Percentiles rank a stretch among this genome's conserved stretches.
Evolutionary conservation across 2,888 invertebrate genomes (phyloP).

Genomic region (Drosophila quasianomalipes): DNA sequence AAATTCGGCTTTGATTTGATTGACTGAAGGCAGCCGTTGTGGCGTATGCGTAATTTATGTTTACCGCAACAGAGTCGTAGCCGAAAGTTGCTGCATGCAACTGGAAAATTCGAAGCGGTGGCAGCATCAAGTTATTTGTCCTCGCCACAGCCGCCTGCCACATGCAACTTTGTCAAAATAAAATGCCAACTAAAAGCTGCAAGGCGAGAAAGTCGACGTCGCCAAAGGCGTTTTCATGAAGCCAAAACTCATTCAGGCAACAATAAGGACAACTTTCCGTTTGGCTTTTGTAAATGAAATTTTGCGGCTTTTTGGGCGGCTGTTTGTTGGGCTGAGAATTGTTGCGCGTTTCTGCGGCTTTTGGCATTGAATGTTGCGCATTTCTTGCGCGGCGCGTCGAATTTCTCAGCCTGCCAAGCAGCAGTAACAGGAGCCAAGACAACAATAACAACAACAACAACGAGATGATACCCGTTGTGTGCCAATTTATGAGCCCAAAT

Average conservation of each 20-base stretch:
- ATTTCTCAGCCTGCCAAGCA: conserved; percentile 31
- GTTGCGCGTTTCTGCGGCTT: conserved; percentile 46
- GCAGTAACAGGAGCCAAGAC: conserved; percentile 13
- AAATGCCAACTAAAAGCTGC: conserved; percentile 26
- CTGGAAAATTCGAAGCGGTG: conserved; percentile 10
- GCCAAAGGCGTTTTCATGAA: conserved; percentile 28
- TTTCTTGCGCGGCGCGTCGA: conserved; percentile 36
- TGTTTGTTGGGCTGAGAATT: conserved; percentile 29
- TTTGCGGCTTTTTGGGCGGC: conserved; percentile 55
- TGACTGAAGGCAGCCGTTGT: conserved; percentile 27
- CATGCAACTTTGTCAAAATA: conserved; percentile 27
- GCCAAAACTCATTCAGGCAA: conserved; percentile 37
- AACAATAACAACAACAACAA: conserved; percentile 9
- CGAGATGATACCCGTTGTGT: conserved; percentile 22
- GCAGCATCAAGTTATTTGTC: conserved; percentile 29
- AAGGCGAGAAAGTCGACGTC: conserved; percentile 3
- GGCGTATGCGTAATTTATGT: conserved; percentile 45
- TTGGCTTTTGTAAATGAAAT: conserved; percentile 68
- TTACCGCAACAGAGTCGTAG: conserved; percentile 34
- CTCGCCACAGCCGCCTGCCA: conserved; percentile 17
- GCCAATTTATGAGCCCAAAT: conserved; percentile 55
- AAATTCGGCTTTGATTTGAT: conserved; percentile 21
- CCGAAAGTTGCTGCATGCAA: background rate
- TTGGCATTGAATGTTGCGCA: conserved; percentile 48
- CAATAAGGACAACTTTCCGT: conserved; percentile 54